Base-by-base conservation (phyloP, 2,888 invertebrate species). In the Capitulum mitella region DNA sequence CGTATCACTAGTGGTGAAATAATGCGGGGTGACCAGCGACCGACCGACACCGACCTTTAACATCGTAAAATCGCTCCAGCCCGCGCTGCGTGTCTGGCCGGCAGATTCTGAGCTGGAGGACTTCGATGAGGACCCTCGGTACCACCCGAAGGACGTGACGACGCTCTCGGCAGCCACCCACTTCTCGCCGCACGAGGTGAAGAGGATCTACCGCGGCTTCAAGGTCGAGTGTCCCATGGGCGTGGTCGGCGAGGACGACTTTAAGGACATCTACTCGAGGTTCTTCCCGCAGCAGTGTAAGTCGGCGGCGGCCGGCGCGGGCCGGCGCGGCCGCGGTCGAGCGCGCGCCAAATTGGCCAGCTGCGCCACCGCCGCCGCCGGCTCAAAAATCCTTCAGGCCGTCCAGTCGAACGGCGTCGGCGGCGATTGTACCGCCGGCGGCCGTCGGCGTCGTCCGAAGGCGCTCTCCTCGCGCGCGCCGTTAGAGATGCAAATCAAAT, bases 211-310 rank as follows among this genome's bases (percentile, higher is more conserved):
- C 89, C 90, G 97, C 83, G 96, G 97, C 81, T 96, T 97, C 89
- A 97, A 97, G 88, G 96, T 97, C 82, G 93, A 94, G 87, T 95
- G 94, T 86, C 94, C 97, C 82, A 94, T 96, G 76, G 97, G 97
- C 79, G 93, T 97, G 83, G 95, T 97, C 83, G 92, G 92, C 84
- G 97, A 97, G 87, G 97, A 97, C 83, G 95, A 94, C 83, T 97
- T 97, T 89, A 95, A 96, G 88, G 90, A 93, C 86, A 97, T 97
- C 85, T 97, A 97, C 88, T 92, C 96, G 79, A 94, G 95, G 88
- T 97, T 97, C 89, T 97, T 97, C 87, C 97, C 97, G 81, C 96
- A 97, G 91, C 97, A 97, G 91, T 96, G 97, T 97, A 87, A 91
- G 92, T 83, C n/a, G 43, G 64, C 77, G 40, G 12, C 0, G 16